phyloP scores from a whole-genome alignment of 2,888 invertebrate species.

The Tethea ocularis region DNA sequence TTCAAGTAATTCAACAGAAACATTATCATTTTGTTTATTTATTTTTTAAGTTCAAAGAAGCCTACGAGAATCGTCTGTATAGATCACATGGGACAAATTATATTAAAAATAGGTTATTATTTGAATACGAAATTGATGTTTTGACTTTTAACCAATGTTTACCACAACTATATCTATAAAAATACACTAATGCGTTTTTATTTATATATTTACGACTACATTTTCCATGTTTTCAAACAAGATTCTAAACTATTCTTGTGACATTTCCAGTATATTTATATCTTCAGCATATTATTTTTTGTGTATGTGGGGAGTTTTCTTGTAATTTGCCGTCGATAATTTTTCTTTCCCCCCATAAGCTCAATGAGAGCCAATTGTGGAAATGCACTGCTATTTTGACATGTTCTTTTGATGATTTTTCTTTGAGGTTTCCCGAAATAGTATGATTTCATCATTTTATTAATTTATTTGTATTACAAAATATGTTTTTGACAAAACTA shows the following conservation, averaged over 20 bases:
- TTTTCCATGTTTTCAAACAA: conserved; percentile 6
- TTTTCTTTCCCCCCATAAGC: conserved; percentile 44
- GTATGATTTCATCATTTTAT: neutral
- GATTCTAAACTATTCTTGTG: conserved; percentile 14
- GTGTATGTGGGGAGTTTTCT: conserved; percentile 57
- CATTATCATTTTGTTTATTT: neutral
- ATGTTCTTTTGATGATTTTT: conserved; percentile 51
- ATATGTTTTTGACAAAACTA: neutral
- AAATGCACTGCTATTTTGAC: conserved; percentile 60
- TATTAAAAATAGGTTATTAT: conserved; percentile 36
- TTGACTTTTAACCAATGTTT: conserved; percentile 49
- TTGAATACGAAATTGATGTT: conserved; percentile 45
- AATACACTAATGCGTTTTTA: conserved; percentile 15
- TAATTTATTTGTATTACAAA: conserved; percentile 8
- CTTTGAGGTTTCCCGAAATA: conserved; percentile 34
- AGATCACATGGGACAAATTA: conserved; percentile 51
- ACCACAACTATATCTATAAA: conserved; percentile 41
- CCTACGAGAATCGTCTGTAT: conserved; percentile 31
- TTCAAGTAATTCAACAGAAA: neutral
- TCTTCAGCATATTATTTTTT: conserved; percentile 38
- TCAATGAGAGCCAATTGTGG: conserved; percentile 70
- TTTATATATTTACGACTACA: conserved; percentile 10
- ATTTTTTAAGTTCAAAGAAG: conserved; percentile 38
- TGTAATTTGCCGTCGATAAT: conserved; percentile 68
- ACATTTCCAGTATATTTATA: conserved; percentile 37